Base-by-base conservation (phyloP, 2,797 vertebrate species). In the Rhynchotus rufescens region DNA sequence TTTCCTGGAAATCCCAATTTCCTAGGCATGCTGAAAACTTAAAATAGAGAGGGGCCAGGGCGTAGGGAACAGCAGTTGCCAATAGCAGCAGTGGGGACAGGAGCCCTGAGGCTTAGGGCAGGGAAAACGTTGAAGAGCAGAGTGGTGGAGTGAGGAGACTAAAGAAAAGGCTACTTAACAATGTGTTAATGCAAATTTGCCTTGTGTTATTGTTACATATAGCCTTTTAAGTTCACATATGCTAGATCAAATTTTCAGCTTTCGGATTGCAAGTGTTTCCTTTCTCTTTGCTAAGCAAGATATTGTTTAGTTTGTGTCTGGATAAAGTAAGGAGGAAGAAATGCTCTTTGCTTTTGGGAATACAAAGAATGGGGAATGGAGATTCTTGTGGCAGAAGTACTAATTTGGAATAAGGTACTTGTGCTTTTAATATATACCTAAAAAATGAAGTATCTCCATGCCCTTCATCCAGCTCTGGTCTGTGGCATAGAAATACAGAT, bases 161-260 rank as follows among this genome's bases (percentile, higher is more conserved):
- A 51, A 78, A 96, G 76, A 92, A 93, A 95, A 93, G 77, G 82
- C 84, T 91, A 80, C 7, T 91, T 94, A 90, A 94, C 93, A 95
- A 82, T 87, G 92, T 92, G 92, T 87, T 95, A 86, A 92, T 90
- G 77, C 86, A 87, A 12, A 94, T 94, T 89, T 76, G 73, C 71
- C 71, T 23, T 2, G 65, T 86, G 95, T 88, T 82, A 38, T 52
- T 88, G 44, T 86, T 91, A 68, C 80, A 69, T 44, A 69, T 74
- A n/a, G 32, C 71, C 68, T 90, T 90, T 20, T 65, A 85, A 89
- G 77, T 89, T 85, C 90, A 90, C 92, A 85, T 89, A 80, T 54
- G 73, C 81, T 73, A 79, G 77, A 94, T 90, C 82, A 89, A 73
- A 84, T 95, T 85, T 91, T 93, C 84, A 51, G 57, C 47, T 76